phyloP scores from a whole-genome alignment of 2,888 invertebrate genomes.

The Icerya purchasi region DNA sequence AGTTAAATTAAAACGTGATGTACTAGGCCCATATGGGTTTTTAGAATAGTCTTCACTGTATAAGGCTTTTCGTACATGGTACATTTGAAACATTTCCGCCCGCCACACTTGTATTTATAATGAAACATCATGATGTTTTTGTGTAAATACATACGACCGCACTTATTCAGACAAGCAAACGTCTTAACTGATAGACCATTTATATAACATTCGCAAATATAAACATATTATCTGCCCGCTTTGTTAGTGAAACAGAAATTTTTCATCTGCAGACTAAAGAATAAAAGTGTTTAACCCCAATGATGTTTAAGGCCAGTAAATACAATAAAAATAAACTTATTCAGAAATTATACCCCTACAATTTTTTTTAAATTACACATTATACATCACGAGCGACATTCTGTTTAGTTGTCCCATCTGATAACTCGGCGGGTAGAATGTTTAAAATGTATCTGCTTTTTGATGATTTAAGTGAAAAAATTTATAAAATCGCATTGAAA shows the following conservation, averaged over 20 bases:
- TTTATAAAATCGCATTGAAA: too few relatives aligned
- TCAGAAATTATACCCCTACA: too few relatives aligned
- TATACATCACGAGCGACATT: too few relatives aligned
- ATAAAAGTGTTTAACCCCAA: not conserved
- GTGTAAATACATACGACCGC: constrained; percentile 16
- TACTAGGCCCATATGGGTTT: constrained; percentile 16
- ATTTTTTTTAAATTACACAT: too few relatives aligned
- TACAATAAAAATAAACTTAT: too few relatives aligned
- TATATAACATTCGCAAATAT: not conserved
- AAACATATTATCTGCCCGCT: not conserved
- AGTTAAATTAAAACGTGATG: constrained; percentile 11
- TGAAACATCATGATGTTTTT: constrained; percentile 15
- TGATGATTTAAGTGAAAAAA: too few relatives aligned
- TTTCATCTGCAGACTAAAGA: not conserved
- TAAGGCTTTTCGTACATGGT: constrained; percentile 19
- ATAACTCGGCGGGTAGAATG: too few relatives aligned
- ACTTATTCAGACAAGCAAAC: constrained; percentile 14
- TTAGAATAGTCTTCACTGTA: constrained; percentile 16
- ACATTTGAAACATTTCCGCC: constrained; percentile 37
- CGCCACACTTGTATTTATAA: constrained; percentile 14
- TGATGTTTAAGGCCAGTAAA: too few relatives aligned
- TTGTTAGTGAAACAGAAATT: not conserved
- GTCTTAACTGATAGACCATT: not conserved
- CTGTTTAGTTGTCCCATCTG: too few relatives aligned
- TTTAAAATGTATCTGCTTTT: too few relatives aligned